A percentile compares a stretch with the other conserved stretches of the same genome.
Conservation (phyloP, 2,113 vertebrate species). For the Phrynosoma blainvillii region DNA sequence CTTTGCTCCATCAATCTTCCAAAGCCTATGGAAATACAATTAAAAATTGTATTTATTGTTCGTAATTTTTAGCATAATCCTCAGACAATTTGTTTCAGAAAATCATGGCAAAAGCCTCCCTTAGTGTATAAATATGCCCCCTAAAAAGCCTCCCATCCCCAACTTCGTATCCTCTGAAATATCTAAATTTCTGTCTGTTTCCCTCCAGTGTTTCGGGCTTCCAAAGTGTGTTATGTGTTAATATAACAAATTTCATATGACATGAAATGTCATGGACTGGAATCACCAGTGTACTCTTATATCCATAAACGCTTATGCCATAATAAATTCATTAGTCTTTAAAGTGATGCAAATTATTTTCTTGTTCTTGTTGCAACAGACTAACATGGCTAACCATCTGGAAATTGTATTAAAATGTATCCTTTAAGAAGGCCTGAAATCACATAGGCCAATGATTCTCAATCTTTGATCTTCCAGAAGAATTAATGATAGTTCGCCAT, state of each 20-base stretch:
- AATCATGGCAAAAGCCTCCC: too few species aligned
- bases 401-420: not conserved
- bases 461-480: too few species aligned
- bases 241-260: not conserved
- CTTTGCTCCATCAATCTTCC: too few species aligned
- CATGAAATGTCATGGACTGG: not conserved
- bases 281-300: not conserved
- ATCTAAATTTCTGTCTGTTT: not conserved
- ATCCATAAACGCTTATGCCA: not conserved
- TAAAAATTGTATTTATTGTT: too few species aligned
- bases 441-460: too few species aligned
- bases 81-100: too few species aligned
- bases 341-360: not conserved
- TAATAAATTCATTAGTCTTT: not conserved
- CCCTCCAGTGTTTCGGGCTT: not conserved
- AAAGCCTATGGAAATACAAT: too few species aligned
- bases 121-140: too few species aligned
- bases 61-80: too few species aligned
- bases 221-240: too few species aligned
- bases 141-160: not conserved
- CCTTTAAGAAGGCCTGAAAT: too few species aligned
- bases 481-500: too few species aligned
- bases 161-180: not conserved
- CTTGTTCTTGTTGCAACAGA: not conserved
- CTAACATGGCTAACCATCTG: not conserved